Evolutionary conservation across 2,113 vertebrate genomes (phyloP).

Genomic region (Triplophysa tibetana): DNA sequence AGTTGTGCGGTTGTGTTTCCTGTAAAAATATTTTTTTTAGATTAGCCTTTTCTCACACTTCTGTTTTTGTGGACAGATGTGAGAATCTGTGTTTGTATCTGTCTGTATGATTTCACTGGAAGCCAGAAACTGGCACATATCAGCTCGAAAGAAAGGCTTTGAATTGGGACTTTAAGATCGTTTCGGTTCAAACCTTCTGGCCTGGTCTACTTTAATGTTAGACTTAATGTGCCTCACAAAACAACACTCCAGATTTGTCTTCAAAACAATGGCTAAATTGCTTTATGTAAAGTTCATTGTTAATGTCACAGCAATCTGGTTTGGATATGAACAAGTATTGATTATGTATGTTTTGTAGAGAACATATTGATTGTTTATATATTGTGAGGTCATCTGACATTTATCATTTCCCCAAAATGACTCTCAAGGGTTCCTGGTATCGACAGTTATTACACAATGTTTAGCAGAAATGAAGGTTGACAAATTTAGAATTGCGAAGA

Average conservation of each 20-base stretch:
- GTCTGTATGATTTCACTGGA: background rate
- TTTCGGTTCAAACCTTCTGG: background rate
- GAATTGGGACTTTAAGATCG: background rate
- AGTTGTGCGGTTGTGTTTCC: conserved; percentile 10
- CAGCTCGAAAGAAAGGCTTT: background rate
- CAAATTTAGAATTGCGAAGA: background rate
- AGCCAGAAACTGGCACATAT: background rate
- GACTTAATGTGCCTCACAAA: background rate
- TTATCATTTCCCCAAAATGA: conserved; percentile 16
- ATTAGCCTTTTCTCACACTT: background rate
- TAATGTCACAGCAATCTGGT: background rate
- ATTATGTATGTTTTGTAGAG: conserved; percentile 5
- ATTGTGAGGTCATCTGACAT: background rate
- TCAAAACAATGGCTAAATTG: background rate
- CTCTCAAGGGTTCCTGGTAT: background rate
- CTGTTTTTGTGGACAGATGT: conserved; percentile 18
- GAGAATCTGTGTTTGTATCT: conserved; percentile 17
- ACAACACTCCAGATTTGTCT: background rate
- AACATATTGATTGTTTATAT: conserved; percentile 5
- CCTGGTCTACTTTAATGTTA: background rate
- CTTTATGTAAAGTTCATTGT: background rate
- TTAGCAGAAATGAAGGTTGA: background rate
- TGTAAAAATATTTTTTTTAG: background rate
- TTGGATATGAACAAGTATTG: background rate
- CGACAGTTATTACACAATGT: background rate